Evolutionary conservation across 2,113 vertebrate species (phyloP).

Genomic region (Xiphias gladius): DNA sequence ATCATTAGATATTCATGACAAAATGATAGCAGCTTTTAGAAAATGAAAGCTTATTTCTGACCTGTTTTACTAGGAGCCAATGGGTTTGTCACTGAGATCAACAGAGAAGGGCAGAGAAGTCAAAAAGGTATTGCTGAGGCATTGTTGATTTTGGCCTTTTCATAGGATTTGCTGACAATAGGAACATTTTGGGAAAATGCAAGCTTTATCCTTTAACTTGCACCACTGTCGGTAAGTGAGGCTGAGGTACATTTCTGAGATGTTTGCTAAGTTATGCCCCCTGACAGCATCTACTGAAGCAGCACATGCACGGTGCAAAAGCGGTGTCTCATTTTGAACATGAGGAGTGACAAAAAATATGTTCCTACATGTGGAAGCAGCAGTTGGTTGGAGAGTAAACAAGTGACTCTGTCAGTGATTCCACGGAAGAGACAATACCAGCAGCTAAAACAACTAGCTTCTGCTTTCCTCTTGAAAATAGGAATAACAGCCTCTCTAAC

Average conservation of each 20-base stretch:
- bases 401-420: conserved; percentile 4
- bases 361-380: not conserved
- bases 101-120: too few species aligned
- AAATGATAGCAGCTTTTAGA: too few species aligned
- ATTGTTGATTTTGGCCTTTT: too few species aligned
- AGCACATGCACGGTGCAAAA: not conserved
- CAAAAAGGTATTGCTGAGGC: too few species aligned
- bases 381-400: not conserved
- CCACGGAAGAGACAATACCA: not conserved
- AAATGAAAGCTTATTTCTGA: too few species aligned
- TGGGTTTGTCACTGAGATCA: too few species aligned
- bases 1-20: too few species aligned
- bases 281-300: not conserved
- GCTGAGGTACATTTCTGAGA: not conserved
- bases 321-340: not conserved
- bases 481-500: not conserved
- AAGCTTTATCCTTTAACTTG: not conserved
- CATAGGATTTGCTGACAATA: too few species aligned
- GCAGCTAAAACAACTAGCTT: not conserved
- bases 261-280: not conserved
- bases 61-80: too few species aligned
- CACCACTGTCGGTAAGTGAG: not conserved
- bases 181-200: too few species aligned
- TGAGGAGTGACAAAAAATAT: not conserved
- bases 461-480: not conserved